Percentiles rank a stretch among this genome's conserved stretches.
phyloP scores from a whole-genome alignment of 2,888 invertebrate genomes.

The Pheosia gnoma region DNA sequence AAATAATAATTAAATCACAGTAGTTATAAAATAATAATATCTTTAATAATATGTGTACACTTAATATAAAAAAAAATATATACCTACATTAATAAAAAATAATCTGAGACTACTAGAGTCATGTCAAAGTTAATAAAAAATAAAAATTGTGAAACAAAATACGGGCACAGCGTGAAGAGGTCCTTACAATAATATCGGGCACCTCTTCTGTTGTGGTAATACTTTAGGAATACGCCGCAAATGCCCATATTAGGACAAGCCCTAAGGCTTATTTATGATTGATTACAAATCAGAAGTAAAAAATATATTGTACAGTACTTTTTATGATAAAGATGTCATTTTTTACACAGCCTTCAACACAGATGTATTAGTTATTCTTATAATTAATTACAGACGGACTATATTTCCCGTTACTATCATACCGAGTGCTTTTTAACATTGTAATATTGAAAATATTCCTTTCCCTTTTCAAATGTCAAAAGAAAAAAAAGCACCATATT shows the following conservation, averaged over 20 bases:
- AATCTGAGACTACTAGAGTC: not conserved
- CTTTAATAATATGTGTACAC: slow-evolving; percentile 17
- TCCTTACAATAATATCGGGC: not conserved
- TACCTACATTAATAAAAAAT: not conserved
- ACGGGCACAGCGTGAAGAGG: too few species aligned
- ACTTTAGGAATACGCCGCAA: too few species aligned
- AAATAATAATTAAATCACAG: slow-evolving; percentile 55
- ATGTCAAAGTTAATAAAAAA: not conserved
- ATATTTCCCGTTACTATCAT: not conserved
- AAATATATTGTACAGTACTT: not conserved
- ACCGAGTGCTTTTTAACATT: not conserved
- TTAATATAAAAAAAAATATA: not conserved
- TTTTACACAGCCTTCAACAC: slow-evolving; percentile 33
- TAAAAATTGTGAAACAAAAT: not conserved
- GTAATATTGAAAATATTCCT: too few species aligned
- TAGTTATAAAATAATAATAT: slow-evolving; percentile 43
- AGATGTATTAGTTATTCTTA: slow-evolving; percentile 13
- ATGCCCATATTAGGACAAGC: too few species aligned
- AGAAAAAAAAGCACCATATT: not conserved
- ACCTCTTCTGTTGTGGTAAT: too few species aligned
- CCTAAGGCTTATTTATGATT: too few species aligned
- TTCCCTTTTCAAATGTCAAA: not conserved
- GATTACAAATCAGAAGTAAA: too few species aligned
- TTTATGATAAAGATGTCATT: not conserved
- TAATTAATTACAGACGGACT: slow-evolving; percentile 8